Evolutionary conservation across 2,797 vertebrate species (phyloP).

Genomic region (Buphagus erythrorhynchus): DNA sequence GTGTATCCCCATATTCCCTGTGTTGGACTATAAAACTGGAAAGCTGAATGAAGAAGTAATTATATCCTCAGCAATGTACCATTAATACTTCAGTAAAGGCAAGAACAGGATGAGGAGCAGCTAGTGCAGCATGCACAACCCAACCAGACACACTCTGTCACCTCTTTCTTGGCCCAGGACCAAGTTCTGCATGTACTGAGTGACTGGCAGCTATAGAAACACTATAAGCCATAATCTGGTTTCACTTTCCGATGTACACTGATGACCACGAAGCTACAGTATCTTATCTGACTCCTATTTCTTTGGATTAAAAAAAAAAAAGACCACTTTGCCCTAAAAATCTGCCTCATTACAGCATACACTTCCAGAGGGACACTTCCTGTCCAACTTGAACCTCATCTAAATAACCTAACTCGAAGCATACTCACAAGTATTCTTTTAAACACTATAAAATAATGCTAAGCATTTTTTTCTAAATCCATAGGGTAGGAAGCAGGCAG

Average conservation of each 20-base stretch:
- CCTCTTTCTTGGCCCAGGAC: background rate
- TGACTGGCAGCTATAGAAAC: background rate
- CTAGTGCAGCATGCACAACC: background rate
- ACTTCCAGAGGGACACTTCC: background rate
- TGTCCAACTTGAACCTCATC: background rate
- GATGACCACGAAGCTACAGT: background rate
- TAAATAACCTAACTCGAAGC: background rate
- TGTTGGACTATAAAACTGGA: background rate
- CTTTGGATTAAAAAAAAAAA: background rate
- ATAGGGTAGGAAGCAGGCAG: background rate
- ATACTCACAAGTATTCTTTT: background rate
- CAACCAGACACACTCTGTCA: background rate
- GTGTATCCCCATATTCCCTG: background rate
- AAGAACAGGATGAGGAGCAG: background rate
- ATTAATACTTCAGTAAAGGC: background rate
- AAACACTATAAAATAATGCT: background rate
- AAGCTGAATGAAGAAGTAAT: background rate
- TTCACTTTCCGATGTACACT: background rate
- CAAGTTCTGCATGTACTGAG: background rate
- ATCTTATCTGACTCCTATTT: background rate
- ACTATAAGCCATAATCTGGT: background rate
- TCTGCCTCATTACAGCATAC: background rate
- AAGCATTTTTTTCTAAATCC: background rate
- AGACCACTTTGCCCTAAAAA: background rate
- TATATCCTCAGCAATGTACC: background rate